Evolutionary conservation across 2,113 vertebrate genomes (phyloP), one percentile per base, ranked within the genome.

Genomic region (Nestor notabilis): DNA sequence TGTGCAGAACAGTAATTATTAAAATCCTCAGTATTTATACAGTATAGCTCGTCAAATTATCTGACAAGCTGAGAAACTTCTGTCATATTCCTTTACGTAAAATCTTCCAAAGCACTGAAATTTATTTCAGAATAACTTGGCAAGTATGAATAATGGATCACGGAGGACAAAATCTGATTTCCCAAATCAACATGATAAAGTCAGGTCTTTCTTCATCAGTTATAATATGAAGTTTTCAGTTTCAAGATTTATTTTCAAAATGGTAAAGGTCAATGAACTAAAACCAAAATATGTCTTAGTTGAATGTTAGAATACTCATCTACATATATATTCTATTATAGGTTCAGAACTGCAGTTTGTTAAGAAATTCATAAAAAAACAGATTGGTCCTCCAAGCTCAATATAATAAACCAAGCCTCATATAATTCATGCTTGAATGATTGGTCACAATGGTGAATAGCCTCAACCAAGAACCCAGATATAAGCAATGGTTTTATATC

Each of bases 41-140:
- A 47, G 56, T 41, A 65, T 43, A 93, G 70, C 27, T 15, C 63
- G 89, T 84, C 56, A 96, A 93, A 96, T 84, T 91, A 85, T 56
- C 69, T 82, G 91, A 94, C 68, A 92, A 53, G n/a, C 65, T 95
- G 89, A 86, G 95, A 95, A 92, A 60, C 41, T 82, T 82, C 58
- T 89, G 80, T 92, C 76, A 96, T 89, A 89, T 70, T 81, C n/a
- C 33, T 53, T 87, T 69, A 64, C 24, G 87, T 25, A 82, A 92
- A 78, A 87, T 60, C 20, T 84, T 92, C n/a, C 29, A 68, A 50
- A 83, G 23, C 43, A 83, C 11, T 87, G 39, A 84, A 89, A 82
- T 71, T 63, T 64, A 31, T 83, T 94, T 92, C 72, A 87, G 44
- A 93, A 96, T 84, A 78, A 19, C 16, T 78, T 91, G 50, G 17